These are phyloP conservation scores for Zaprionus ghesquierei DNA, from an alignment of 1,140 invertebrate genomes.

Conservation along the genomic window DNA sequence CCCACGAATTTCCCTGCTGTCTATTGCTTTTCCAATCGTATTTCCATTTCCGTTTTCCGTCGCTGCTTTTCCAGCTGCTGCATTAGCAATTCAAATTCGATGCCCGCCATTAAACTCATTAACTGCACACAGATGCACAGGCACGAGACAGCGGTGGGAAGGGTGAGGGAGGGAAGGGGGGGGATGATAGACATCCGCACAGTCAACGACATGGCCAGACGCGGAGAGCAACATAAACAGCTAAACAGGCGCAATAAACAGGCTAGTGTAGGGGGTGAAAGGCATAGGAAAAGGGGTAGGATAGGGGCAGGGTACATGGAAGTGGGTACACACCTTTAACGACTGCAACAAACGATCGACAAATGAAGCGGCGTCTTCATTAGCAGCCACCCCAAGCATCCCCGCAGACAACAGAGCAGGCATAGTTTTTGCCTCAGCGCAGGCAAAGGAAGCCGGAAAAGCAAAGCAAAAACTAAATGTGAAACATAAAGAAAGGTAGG, in stretches of 20 bases:
- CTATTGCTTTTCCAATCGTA: conserved; percentile 45
- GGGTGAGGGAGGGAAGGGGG: background rate
- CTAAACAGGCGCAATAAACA: background rate
- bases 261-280: background rate
- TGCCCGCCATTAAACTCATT: conserved; percentile 78
- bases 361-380: conserved; percentile 77
- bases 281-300: conserved; percentile 1
- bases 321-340: conserved; percentile 35
- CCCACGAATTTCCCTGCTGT: background rate
- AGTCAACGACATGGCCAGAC: conserved; percentile 1
- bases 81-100: conserved; percentile 80
- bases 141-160: background rate
- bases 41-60: conserved; percentile 69
- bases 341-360: conserved; percentile 60
- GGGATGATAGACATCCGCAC: background rate
- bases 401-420: background rate
- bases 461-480: conserved; percentile 26
- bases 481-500: conserved; percentile 67
- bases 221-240: conserved; percentile 32
- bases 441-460: conserved; percentile 21
- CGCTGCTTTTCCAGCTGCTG: conserved; percentile 12
- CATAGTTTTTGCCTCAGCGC: conserved; percentile 1
- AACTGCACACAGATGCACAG: conserved; percentile 68
- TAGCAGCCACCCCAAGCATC: conserved; percentile 36
- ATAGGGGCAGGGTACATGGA: too few relatives aligned